phyloP scores from a whole-genome alignment of 2,797 vertebrate species.

The Cyprinella venusta region DNA sequence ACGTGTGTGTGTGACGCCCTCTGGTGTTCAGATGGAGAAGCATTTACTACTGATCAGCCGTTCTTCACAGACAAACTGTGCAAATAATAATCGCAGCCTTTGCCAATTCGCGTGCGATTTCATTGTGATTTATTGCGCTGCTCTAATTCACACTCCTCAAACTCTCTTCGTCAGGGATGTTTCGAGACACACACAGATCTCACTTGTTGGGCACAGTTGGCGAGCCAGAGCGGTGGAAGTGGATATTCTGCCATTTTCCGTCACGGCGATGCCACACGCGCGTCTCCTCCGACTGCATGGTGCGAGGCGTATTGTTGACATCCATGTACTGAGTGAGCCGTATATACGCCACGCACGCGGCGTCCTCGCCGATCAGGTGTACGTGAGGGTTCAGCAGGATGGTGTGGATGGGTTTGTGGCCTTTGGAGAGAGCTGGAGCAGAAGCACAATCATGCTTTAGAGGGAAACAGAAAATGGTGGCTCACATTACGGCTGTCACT shows the following conservation, averaged over 20 bases:
- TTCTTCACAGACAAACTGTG: no score
- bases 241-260: constrained; percentile 97
- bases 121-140: no score
- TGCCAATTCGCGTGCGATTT: no score
- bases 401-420: constrained; percentile 90
- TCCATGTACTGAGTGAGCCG: constrained; percentile 96
- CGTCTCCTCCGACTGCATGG: constrained; percentile 96
- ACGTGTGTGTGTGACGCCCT: no score
- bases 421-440: constrained; percentile 86
- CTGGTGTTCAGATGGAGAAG: no score
- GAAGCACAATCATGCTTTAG: no score
- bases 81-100: no score
- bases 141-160: no score
- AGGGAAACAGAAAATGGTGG: constrained; percentile 28
- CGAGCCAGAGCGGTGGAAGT: constrained; percentile 96
- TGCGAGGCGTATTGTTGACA: constrained; percentile 86
- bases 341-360: constrained; percentile 95
- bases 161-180: no score
- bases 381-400: constrained; percentile 97
- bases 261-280: constrained; percentile 98
- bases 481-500: constrained; percentile 39
- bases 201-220: constrained; percentile 93
- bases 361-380: constrained; percentile 95
- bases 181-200: constrained; percentile 57
- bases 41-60: no score